A percentile compares a stretch with the other conserved stretches of the same genome.
phyloP scores from a whole-genome alignment of 2,888 invertebrate species.

The Melieria picta region DNA sequence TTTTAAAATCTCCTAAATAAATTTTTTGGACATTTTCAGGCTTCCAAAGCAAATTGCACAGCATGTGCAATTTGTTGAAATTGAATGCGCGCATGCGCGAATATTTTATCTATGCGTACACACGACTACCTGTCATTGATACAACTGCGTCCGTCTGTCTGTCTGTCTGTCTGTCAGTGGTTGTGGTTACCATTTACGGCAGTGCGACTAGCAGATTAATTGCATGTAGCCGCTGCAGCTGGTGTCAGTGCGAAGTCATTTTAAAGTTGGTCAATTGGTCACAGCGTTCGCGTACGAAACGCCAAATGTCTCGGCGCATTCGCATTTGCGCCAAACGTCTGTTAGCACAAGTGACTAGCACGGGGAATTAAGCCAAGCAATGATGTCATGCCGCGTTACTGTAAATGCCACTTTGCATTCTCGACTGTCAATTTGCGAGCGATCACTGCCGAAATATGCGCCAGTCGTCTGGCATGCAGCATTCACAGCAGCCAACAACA shows the following conservation, averaged over 20 bases:
- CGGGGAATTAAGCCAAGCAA: background rate
- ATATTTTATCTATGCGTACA: conserved; percentile 6
- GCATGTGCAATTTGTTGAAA: background rate
- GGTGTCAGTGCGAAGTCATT: conserved; percentile 28
- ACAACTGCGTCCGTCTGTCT: conserved; percentile 2
- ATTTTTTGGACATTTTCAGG: too few relatives aligned
- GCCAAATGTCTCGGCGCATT: background rate
- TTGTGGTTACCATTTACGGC: conserved; percentile 43
- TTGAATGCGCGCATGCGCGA: background rate
- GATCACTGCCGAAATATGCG: background rate
- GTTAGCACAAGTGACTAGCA: background rate
- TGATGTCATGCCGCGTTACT: background rate
- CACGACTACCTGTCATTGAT: conserved; percentile 1
- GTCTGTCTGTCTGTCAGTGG: conserved; percentile 1
- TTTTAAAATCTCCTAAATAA: too few relatives aligned
- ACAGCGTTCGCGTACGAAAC: background rate
- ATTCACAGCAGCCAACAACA: too few relatives aligned
- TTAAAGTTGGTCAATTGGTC: conserved; percentile 21
- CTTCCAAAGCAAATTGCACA: too few relatives aligned
- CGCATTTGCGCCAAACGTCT: background rate
- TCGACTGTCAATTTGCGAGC: conserved; percentile 10
- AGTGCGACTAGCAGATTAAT: conserved; percentile 48
- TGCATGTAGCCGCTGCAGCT: conserved; percentile 35
- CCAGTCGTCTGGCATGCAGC: too few relatives aligned
- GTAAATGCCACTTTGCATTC: background rate